Percentiles rank a stretch among this genome's conserved stretches.
phyloP scores from a whole-genome alignment of 2,113 vertebrate species.

The Leucopternis melanops region DNA sequence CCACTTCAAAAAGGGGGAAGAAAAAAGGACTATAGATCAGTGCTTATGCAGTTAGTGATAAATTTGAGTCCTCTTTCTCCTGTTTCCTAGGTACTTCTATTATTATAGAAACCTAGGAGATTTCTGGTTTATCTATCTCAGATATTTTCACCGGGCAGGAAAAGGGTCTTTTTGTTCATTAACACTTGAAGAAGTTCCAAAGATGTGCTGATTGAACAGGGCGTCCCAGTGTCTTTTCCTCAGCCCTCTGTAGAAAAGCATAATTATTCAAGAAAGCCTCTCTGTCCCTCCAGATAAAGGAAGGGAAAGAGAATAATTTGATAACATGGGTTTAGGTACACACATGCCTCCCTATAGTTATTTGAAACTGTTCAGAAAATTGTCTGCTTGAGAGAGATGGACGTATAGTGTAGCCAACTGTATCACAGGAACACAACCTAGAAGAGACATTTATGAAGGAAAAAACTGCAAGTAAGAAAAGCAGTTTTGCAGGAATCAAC shows the following conservation, averaged over 20 bases:
- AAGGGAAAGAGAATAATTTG: background rate
- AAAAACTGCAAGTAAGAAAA: slow-evolving; percentile 33
- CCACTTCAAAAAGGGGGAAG: background rate
- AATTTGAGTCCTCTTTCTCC: background rate
- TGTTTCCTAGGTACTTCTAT: slow-evolving; percentile 16
- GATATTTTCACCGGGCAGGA: background rate
- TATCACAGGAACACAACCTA: background rate
- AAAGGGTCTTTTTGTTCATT: background rate
- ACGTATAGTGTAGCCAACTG: background rate
- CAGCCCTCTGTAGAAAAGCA: background rate
- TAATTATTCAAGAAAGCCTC: background rate
- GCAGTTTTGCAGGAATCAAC: slow-evolving; percentile 52
- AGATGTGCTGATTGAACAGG: background rate
- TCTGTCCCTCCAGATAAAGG: background rate
- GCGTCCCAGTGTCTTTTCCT: background rate
- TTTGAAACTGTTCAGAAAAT: slow-evolving; percentile 7
- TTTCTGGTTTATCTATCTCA: slow-evolving; percentile 7
- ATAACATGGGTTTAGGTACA: background rate
- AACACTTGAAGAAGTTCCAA: background rate
- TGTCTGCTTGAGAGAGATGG: background rate
- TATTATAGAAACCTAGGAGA: background rate
- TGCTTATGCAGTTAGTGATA: background rate
- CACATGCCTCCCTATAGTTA: background rate
- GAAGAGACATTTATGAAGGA: slow-evolving; percentile 49
- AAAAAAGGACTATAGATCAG: background rate